phyloP scores from a whole-genome alignment of 2,797 vertebrate species.

The Choloepus didactylus region DNA sequence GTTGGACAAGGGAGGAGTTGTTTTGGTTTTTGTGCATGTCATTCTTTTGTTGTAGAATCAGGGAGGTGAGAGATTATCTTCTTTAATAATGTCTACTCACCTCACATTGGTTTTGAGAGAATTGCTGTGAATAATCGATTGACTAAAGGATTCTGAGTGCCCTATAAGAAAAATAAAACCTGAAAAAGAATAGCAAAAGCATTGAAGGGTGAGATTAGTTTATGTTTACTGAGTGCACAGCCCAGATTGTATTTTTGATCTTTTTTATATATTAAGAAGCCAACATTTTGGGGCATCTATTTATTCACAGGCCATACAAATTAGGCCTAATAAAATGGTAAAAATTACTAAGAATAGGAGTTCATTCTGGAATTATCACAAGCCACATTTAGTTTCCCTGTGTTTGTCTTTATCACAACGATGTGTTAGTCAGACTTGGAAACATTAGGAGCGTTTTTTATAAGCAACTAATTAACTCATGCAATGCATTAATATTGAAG shows the following conservation, averaged over 20 bases:
- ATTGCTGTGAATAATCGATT: background rate
- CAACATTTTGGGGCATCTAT: background rate
- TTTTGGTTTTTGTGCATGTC: background rate
- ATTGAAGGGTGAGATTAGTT: background rate
- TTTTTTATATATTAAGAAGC: background rate
- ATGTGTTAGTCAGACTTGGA: conserved; percentile 32
- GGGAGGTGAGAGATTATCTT: conserved; percentile 27
- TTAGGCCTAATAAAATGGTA: background rate
- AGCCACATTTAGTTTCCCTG: conserved; percentile 30
- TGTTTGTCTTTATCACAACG: conserved; percentile 24
- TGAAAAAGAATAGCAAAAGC: background rate
- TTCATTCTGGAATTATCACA: conserved; percentile 43
- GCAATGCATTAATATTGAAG: background rate
- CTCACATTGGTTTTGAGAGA: conserved; percentile 26
- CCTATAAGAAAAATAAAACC: conserved; percentile 45
- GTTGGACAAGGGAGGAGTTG: background rate
- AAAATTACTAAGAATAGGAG: background rate
- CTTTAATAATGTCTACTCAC: conserved; percentile 28
- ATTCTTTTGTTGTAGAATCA: background rate
- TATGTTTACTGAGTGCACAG: background rate
- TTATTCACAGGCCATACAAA: background rate
- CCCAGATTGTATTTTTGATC: background rate
- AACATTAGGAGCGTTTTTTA: conserved; percentile 51
- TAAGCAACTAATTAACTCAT: conserved; percentile 50
- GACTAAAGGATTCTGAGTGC: conserved; percentile 36